phyloP scores from a whole-genome alignment of 2,113 vertebrate species.

The Amblyornis subalaris region DNA sequence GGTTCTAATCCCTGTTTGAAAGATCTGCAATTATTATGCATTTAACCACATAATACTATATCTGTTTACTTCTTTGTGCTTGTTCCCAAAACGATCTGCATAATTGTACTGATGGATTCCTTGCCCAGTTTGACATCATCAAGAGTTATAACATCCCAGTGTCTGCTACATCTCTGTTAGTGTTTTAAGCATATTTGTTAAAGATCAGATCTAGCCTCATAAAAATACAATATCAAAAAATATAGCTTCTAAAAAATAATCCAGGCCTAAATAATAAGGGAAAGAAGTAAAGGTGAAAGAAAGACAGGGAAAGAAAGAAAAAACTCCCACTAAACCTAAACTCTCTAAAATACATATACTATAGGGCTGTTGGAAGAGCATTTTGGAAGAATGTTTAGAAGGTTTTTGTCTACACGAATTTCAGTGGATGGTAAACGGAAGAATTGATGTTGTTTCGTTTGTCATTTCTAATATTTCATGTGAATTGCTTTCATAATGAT shows the following conservation, averaged over 20 bases:
- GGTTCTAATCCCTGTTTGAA: neutral
- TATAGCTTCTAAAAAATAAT: neutral
- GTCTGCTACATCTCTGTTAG: neutral
- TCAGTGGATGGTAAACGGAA: neutral
- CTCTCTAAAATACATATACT: neutral
- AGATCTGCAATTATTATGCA: neutral
- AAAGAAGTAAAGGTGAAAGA: neutral
- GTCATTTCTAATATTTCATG: neutral
- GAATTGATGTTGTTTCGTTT: neutral
- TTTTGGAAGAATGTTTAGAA: neutral
- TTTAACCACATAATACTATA: neutral
- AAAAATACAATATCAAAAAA: neutral
- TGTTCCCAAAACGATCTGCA: neutral
- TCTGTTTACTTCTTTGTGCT: neutral
- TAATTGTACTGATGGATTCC: neutral
- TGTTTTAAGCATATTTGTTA: neutral
- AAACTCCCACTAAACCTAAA: fast-evolving
- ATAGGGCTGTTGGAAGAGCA: neutral
- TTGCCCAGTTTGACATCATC: neutral
- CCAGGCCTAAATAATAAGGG: neutral
- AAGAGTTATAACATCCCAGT: neutral
- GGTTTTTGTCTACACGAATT: neutral
- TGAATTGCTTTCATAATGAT: neutral
- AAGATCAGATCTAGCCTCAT: neutral
- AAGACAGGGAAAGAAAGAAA: neutral